A percentile compares a stretch with the other conserved stretches of the same genome.
These are phyloP conservation scores for Spinus olivaceus DNA, from an alignment of 2,797 vertebrate species.

Conservation along the genomic window DNA sequence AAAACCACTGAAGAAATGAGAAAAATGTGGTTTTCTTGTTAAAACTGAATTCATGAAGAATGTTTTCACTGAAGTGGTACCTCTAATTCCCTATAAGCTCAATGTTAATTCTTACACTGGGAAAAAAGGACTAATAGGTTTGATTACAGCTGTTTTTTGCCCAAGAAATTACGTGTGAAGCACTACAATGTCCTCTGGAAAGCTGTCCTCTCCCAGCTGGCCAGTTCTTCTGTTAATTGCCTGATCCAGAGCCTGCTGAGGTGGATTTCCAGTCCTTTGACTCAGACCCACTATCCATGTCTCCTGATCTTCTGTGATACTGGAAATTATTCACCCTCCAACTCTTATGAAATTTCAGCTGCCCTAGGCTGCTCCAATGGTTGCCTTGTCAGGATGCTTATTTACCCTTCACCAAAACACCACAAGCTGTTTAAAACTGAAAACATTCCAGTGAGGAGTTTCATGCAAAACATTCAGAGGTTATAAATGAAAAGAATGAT, in stretches of 20 bases:
- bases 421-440: neutral
- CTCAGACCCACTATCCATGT: neutral
- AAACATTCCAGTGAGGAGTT: neutral
- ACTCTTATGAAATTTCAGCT: neutral
- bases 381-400: constrained; percentile 31
- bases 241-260: neutral
- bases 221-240: neutral
- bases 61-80: neutral
- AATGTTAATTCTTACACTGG: neutral
- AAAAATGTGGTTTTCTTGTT: neutral
- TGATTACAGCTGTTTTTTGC: neutral
- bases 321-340: constrained; percentile 14
- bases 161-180: neutral
- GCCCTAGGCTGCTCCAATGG: constrained; percentile 5
- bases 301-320: neutral
- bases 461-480: neutral
- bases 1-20: neutral
- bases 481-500: constrained; percentile 18
- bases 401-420: constrained; percentile 32
- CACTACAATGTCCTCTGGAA: neutral
- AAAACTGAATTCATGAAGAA: neutral
- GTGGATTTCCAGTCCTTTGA: neutral
- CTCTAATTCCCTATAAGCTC: neutral
- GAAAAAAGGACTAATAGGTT: neutral
- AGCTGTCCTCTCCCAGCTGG: neutral